Conservation (phyloP, 1,140 invertebrate species). For the Globodera rostochiensis region DNA sequence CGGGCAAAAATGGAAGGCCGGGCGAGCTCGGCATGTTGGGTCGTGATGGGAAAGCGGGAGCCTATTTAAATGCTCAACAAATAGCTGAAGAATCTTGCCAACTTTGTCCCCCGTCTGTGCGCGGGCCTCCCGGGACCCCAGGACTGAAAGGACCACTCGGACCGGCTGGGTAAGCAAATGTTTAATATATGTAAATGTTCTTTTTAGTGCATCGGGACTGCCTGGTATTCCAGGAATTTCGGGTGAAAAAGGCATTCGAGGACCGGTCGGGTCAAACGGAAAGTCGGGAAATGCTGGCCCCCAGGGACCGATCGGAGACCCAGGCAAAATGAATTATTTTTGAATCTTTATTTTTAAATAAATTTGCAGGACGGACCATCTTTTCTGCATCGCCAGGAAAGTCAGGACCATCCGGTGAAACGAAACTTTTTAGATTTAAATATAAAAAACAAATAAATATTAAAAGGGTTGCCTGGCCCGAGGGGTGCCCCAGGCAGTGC, state of each 20-base stretch:
- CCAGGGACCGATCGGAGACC: slow-evolving; percentile 10
- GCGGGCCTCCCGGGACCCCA: slow-evolving; percentile 26
- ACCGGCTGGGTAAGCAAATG: neutral
- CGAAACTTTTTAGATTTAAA: neutral
- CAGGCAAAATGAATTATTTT: neutral
- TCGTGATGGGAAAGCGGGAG: slow-evolving; percentile 25
- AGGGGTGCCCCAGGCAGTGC: slow-evolving; percentile 3
- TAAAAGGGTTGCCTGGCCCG: slow-evolving; percentile 29
- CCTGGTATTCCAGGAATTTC: slow-evolving; percentile 20
- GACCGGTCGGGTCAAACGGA: slow-evolving; percentile 1
- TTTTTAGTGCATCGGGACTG: slow-evolving; percentile 17
- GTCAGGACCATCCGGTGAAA: neutral
- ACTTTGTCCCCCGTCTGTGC: slow-evolving; percentile 27
- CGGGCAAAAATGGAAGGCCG: neutral
- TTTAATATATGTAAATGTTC: neutral
- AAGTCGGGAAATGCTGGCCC: neutral
- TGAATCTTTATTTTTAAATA: neutral
- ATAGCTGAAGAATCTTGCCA: slow-evolving; percentile 29
- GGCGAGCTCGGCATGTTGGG: neutral
- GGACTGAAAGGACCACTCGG: slow-evolving; percentile 27
- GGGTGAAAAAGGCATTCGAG: slow-evolving; percentile 11
- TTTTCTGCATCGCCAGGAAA: slow-evolving; percentile 1
- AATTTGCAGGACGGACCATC: neutral
- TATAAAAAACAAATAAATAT: neutral
- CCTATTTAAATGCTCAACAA: slow-evolving; percentile 26